phyloP scores from a whole-genome alignment of 2,888 invertebrate species.

The Drosophila austrosaltans region DNA sequence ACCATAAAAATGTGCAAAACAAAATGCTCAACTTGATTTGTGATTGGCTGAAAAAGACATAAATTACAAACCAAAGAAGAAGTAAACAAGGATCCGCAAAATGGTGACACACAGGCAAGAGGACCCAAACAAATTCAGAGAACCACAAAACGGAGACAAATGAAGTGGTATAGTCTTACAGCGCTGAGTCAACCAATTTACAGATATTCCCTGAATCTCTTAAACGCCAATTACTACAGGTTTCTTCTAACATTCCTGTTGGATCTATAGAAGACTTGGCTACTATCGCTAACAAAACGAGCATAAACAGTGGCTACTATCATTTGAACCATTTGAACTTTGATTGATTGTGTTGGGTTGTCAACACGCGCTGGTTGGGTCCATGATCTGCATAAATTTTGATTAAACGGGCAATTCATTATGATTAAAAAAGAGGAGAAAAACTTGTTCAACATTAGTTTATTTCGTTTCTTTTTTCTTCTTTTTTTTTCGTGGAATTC shows the following conservation, averaged over 20 bases:
- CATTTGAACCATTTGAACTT: neutral
- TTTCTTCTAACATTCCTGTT: constrained; percentile 43
- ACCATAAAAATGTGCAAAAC: constrained; percentile 77
- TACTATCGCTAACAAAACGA: constrained; percentile 54
- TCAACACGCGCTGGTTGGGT: constrained; percentile 63
- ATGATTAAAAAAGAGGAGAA: constrained; percentile 70
- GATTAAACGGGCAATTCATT: constrained; percentile 57
- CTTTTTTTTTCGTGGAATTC: constrained; percentile 70
- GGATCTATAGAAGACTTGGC: constrained; percentile 25
- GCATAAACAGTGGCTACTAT: constrained; percentile 51
- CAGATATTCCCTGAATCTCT: neutral
- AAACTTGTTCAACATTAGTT: constrained; percentile 70
- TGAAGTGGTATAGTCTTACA: constrained; percentile 71
- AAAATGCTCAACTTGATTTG: constrained; percentile 72
- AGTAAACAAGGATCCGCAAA: constrained; percentile 27
- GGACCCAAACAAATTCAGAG: constrained; percentile 32
- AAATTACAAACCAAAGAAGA: constrained; percentile 53
- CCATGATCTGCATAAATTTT: constrained; percentile 69
- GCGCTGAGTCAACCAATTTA: constrained; percentile 27
- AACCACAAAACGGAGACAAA: constrained; percentile 32
- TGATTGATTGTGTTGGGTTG: constrained; percentile 66
- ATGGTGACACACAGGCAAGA: constrained; percentile 49
- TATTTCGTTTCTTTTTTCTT: constrained; percentile 26
- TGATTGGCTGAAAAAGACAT: constrained; percentile 49
- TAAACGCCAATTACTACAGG: constrained; percentile 64